Conservation (phyloP, 1,140 invertebrate genomes). For the Caenorhabditis inopinata region DNA sequence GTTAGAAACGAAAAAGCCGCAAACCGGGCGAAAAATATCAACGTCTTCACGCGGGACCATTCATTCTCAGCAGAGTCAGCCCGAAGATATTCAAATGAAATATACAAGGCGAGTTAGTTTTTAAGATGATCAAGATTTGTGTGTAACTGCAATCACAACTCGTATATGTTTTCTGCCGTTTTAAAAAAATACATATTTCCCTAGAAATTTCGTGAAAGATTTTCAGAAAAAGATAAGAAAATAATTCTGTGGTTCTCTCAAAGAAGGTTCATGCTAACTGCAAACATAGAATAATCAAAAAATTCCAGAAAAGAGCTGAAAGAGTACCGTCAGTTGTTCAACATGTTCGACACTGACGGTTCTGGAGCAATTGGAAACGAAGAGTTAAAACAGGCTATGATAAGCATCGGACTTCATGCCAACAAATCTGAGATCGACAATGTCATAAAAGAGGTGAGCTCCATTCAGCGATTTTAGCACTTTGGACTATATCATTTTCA, state of each 20-base stretch:
- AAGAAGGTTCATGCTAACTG: no score
- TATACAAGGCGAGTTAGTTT: background rate
- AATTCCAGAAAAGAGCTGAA: constrained; percentile 51
- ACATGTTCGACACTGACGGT: constrained; percentile 66
- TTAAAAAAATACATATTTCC: no score
- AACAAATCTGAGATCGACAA: constrained; percentile 59
- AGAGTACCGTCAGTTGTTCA: constrained; percentile 61
- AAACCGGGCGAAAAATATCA: constrained; percentile 37
- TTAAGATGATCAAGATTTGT: background rate
- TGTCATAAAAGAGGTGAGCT: constrained; percentile 59
- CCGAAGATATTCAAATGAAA: constrained; percentile 19
- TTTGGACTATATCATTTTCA: background rate
- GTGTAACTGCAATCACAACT: no score
- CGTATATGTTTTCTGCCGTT: no score
- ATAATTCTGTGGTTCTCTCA: no score
- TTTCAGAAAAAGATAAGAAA: no score
- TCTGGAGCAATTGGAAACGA: constrained; percentile 63
- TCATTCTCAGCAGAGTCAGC: constrained; percentile 20
- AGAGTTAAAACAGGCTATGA: constrained; percentile 62
- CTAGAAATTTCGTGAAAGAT: no score
- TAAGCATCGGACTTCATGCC: constrained; percentile 59
- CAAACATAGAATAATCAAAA: no score
- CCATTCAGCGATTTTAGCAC: background rate
- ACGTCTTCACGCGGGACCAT: constrained; percentile 40
- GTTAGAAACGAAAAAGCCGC: constrained; percentile 37